Conservation (phyloP, 35 echinoderm and acorn worm species). For the Eucidaris tribuloides region DNA sequence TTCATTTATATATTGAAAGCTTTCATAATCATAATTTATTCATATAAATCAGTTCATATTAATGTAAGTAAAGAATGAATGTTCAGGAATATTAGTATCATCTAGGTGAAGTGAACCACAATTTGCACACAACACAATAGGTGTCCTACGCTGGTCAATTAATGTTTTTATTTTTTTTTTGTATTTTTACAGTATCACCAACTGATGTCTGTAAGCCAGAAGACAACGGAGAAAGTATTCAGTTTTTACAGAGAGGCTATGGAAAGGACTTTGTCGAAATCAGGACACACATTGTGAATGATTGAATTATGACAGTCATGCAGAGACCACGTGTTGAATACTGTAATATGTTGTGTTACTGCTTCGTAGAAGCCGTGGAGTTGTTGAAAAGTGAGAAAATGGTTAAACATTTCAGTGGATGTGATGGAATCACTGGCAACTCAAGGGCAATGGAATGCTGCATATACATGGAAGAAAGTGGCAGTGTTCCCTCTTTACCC, state of each 20-base stretch:
- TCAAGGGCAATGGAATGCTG: too few relatives aligned
- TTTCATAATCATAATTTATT: not conserved
- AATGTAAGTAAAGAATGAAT: not conserved
- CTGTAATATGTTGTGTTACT: too few relatives aligned
- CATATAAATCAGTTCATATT: not conserved
- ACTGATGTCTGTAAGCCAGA: slow-evolving; percentile 52
- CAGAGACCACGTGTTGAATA: too few relatives aligned
- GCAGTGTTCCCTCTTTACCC: too few relatives aligned
- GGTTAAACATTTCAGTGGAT: too few relatives aligned
- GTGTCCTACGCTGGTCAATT: not conserved
- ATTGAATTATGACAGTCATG: too few relatives aligned
- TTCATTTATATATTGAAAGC: not conserved
- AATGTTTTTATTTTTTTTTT: slow-evolving; percentile 1
- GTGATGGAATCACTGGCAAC: too few relatives aligned
- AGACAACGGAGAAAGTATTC: slow-evolving; percentile 69
- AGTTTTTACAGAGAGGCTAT: slow-evolving; percentile 37
- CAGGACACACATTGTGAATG: too few relatives aligned
- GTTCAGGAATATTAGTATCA: not conserved
- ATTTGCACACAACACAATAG: not conserved
- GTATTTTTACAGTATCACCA: slow-evolving; percentile 55
- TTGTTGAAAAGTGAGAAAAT: too few relatives aligned
- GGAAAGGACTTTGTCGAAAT: slow-evolving; percentile 36
- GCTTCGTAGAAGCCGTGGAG: too few relatives aligned
- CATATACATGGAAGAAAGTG: too few relatives aligned
- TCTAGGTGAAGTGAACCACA: too few relatives aligned